Conservation (phyloP, 2,888 invertebrate species). For the Sabellastarte sp. region DNA sequence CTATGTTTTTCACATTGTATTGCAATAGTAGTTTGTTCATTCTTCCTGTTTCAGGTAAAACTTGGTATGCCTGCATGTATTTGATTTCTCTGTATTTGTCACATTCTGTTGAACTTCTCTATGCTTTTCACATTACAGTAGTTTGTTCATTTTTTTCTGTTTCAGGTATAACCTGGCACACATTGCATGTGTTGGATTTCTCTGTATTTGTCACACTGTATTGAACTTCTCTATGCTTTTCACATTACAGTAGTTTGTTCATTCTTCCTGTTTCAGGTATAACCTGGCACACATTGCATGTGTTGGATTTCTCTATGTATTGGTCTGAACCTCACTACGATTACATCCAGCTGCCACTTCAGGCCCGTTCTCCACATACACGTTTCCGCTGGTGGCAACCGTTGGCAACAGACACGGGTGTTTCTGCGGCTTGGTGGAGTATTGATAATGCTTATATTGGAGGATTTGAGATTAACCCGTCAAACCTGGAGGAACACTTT, state of each 20-base stretch:
- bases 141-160: no score
- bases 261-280: slow-evolving; percentile 37
- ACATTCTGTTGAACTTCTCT: no score
- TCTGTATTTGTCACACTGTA: no score
- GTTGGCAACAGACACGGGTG: slow-evolving; percentile 16
- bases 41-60: slow-evolving; percentile 22
- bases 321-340: slow-evolving; percentile 37
- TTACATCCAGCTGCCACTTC: slow-evolving; percentile 50
- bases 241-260: no score
- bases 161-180: no score
- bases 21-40: neutral
- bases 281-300: slow-evolving; percentile 53
- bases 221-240: slow-evolving; percentile 47
- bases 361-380: slow-evolving; percentile 47
- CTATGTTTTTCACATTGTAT: no score
- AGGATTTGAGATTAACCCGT: slow-evolving; percentile 58
- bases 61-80: no score
- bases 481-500: neutral
- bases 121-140: no score
- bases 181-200: no score
- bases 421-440: slow-evolving; percentile 53
- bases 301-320: slow-evolving; percentile 48
- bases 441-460: slow-evolving; percentile 60
- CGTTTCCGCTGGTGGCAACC: slow-evolving; percentile 52
- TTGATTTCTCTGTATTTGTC: no score